Conservation (phyloP, 2,888 invertebrate genomes). For the Tigriopus californicus region DNA sequence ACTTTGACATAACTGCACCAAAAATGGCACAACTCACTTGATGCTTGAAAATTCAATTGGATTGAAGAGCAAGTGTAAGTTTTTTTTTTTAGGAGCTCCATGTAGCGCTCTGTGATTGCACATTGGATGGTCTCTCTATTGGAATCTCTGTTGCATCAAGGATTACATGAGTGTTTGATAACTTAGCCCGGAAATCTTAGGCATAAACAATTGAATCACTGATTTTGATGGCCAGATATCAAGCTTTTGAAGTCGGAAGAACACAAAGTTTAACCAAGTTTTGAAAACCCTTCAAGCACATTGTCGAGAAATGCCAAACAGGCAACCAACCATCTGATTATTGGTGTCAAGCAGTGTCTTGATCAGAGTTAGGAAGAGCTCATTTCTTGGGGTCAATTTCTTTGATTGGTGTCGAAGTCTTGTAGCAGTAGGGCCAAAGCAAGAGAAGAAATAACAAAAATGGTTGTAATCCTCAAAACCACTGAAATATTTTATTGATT, state of each 20-base stretch:
- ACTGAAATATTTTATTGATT: neutral
- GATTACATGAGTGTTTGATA: constrained; percentile 19
- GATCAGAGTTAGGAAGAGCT: too few relatives aligned
- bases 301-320: constrained; percentile 18
- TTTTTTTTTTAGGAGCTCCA: constrained; percentile 22
- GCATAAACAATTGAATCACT: constrained; percentile 19
- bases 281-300: constrained; percentile 19
- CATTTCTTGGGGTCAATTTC: too few relatives aligned
- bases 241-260: constrained; percentile 17
- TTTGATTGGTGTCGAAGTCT: too few relatives aligned
- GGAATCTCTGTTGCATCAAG: constrained; percentile 20
- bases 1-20: too few relatives aligned
- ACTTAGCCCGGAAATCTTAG: constrained; percentile 18
- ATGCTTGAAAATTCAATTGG: too few relatives aligned
- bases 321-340: constrained; percentile 17
- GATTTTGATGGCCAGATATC: constrained; percentile 19
- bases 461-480: neutral
- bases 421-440: neutral
- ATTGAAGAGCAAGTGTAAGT: too few relatives aligned
- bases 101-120: constrained; percentile 19
- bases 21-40: too few relatives aligned
- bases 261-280: constrained; percentile 19
- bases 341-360: constrained; percentile 1
- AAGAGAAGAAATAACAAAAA: neutral
- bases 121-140: constrained; percentile 18